Evolutionary conservation across 1,140 invertebrate species (phyloP), one percentile per base, ranked within the genome.

Genomic region (Drosophila seguyi): DNA sequence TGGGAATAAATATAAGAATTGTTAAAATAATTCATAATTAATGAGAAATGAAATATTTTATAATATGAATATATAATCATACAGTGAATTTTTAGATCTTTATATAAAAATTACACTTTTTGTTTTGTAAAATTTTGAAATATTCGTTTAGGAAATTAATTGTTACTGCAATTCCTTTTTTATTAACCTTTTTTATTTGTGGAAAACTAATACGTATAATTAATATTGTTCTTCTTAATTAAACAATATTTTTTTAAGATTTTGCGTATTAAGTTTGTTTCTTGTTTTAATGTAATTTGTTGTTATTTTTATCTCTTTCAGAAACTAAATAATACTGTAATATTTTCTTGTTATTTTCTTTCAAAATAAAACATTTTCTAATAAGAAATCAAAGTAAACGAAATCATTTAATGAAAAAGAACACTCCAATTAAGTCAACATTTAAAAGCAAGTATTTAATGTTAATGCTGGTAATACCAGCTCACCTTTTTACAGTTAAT

Each of bases 401-500:
- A 6, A 45, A 45, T 3, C 8, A 20, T 52, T 52, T 20, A 20
- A 20, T 8, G 6, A 14, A 52, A 4, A 6, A 31, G 10, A 4
- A 3, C n/a, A 13, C 3, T 50, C 3, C 6, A 22, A 36, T 38
- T 55, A 55, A 38, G 36, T 25, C 14, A 11, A n/a, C 34, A 55
- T 55, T 55, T 55, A 38, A 55, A 53, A 36, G 11, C 31, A 55
- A 55, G 34, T 55, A 55, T 55, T 55, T 55, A 38, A 22, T 20
- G 14, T 53, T 53, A 53, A 53, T 36, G 20, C 52, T 14, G 52
- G 31, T 53, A 22, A 53, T 38, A 31, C 36, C 29, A 20, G 57
- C 57, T 50, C 27, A 53, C 42, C 20, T 65, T 68, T 16, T 18
- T n/a, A 5, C 27, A 34, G 65, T 34, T 66, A 68, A 68, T 68